Evolutionary conservation across 2,888 invertebrate genomes (phyloP), one percentile per base, ranked within the genome.

Genomic region (Amphipyra tragopoginis): DNA sequence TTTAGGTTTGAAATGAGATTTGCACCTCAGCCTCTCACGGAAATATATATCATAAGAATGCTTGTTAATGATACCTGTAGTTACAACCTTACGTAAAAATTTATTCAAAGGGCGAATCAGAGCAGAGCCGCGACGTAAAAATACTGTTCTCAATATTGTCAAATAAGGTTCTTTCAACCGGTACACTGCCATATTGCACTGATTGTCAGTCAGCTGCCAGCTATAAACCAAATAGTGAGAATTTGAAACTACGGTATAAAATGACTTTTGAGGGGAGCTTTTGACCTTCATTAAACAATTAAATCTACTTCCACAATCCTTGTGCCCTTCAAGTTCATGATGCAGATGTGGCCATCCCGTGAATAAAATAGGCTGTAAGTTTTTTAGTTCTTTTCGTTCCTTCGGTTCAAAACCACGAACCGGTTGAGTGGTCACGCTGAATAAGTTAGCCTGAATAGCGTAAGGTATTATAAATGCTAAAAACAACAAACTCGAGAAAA

Each of bases 81-180:
- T 33, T 2, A 10, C 52, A 1, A 77, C 11, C 11, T 26, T 48
- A n/a, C 55, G 36, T 3, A 57, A 13, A 47, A 81, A 80, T 0
- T 59, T 42, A 53, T 81, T 11, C 2, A 76, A 68, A 15, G 54
- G 21, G 5, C 29, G 39, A 0, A 52, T 15, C n/a, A 85, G 65
- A 59, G 76, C 58, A 0, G 88, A 87, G 6, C 87, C 88, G 15
- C 83, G 79, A 2, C 85, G 79, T 33, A 87, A 81, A 50, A 75
- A 80, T 36, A 85, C 34, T 0, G 82, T 80, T 53, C 80, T 76
- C 55, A 73, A 65, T 10, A 79, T 15, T 13, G 53, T 63, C 0
- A 2, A 4, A n/a, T 72, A 56, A 0, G 82, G 65, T 33, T 80
- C 74, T 5, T 68, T 67, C 33, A 86, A 47, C 36, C n/a, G 57